phyloP scores from a whole-genome alignment of 2,888 invertebrate species.

The Drosophila tanythrix region DNA sequence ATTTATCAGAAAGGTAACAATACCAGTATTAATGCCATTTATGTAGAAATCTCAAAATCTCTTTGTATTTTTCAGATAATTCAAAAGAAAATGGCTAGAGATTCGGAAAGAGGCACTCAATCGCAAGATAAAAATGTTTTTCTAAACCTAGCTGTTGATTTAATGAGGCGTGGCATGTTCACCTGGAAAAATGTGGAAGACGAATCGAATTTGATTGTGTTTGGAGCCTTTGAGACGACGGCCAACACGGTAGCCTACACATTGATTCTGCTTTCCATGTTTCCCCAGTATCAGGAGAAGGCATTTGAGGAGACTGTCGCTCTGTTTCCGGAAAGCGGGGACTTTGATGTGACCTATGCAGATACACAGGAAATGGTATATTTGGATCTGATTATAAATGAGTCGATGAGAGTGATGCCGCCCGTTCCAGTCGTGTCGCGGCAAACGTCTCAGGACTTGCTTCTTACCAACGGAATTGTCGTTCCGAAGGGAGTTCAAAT shows the following conservation, averaged over 20 bases:
- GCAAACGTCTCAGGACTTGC: conserved; percentile 69
- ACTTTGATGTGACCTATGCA: conserved; percentile 73
- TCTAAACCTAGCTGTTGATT: conserved; percentile 76
- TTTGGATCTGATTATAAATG: conserved; percentile 82
- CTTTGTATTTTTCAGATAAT: conserved; percentile 57
- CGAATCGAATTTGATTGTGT: conserved; percentile 82
- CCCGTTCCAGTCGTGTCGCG: conserved; percentile 81
- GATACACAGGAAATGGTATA: conserved; percentile 80
- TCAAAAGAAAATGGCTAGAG: conserved; percentile 60
- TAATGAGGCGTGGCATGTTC: conserved; percentile 72
- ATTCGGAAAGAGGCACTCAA: conserved; percentile 24
- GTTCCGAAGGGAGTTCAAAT: conserved; percentile 82
- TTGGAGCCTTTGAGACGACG: conserved; percentile 84
- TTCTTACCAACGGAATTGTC: conserved; percentile 74
- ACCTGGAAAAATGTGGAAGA: conserved; percentile 77
- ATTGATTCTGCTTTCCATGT: conserved; percentile 80
- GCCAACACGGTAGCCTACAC: conserved; percentile 77
- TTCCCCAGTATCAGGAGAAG: conserved; percentile 80
- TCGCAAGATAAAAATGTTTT: conserved; percentile 61
- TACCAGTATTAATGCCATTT: accelerated
- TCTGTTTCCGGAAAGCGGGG: conserved; percentile 67
- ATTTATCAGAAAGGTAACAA: conserved; percentile 74
- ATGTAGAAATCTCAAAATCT: background rate
- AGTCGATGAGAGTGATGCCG: conserved; percentile 82
- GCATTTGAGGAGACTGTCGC: conserved; percentile 77